Percentiles rank a stretch among this genome's conserved stretches.
Conservation (phyloP, 2,113 vertebrate species). For the Uria lomvia region DNA sequence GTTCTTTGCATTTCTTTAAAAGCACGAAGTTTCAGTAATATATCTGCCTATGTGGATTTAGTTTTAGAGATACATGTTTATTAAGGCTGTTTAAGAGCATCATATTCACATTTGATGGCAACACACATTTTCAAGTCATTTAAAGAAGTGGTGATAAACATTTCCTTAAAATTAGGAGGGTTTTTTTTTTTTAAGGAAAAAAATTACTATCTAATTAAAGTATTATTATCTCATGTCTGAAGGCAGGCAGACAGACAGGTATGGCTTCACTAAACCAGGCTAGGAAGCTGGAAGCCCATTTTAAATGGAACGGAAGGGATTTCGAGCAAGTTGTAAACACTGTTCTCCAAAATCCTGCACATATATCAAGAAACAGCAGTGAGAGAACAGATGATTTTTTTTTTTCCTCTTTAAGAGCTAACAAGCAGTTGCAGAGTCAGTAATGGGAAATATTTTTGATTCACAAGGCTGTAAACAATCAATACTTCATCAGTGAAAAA, state of each 20-base stretch:
- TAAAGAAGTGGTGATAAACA: neutral
- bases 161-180: neutral
- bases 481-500: neutral
- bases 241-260: neutral
- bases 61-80: neutral
- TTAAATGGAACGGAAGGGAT: neutral
- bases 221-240: neutral
- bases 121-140: neutral
- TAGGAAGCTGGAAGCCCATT: neutral
- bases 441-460: neutral
- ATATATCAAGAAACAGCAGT: neutral
- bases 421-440: neutral
- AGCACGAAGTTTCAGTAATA: neutral
- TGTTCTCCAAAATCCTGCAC: neutral
- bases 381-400: neutral
- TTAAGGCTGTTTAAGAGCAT: neutral
- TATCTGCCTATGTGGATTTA: neutral
- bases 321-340: neutral
- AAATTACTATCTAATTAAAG: neutral
- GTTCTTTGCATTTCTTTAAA: constrained; percentile 16
- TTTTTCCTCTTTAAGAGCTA: neutral
- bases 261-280: neutral
- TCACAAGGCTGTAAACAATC: neutral
- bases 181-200: neutral
- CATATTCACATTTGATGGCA: neutral